Base-by-base conservation (phyloP, 1,140 invertebrate genomes). In the Lasioglossum baleicum region DNA sequence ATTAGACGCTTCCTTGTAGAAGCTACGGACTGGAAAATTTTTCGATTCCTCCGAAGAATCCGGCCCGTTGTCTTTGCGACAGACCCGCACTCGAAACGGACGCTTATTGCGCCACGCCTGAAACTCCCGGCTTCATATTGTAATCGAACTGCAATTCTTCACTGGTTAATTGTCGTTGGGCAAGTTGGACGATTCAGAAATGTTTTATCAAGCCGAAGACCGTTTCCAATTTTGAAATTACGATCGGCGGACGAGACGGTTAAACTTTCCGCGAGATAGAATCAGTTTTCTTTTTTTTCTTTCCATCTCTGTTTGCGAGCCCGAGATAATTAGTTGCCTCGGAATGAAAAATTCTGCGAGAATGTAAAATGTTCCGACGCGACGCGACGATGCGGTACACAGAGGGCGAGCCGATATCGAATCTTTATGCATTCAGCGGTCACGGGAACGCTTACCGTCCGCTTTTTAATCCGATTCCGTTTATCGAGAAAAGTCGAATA, bases 401-500 rank as follows among this genome's bases (percentile, higher is more conserved):
- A 58, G 17, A 8, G 56, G 7, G 20, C 5, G 6, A 56, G 5
- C 51, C 20, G 44, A 48, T 56, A 20, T 56, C n/a, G 26, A 71
- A 71, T 71, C 63, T 53, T 64, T 78, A 48, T 53, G 11, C 67
- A 15, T 44, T 11, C 7, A n/a, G 44, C 56, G 44, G 61, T n/a
- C 35, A 42, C 51, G 65, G 65, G 72, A 82, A 82, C 81, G 71
- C 69, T 63, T 60, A 51, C 72, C 71, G 60, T 85, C 80, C 80
- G 75, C 51, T 85, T 83, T 86, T 85, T 85, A 86, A 86, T 86
- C 84, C 84, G 84, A 86, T 86, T 85, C 80, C 80, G 70, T 85
- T 86, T 85, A 86, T 85, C 83, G 84, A 76, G 68, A 71, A 86
- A 83, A 84, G 75, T 86, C 77, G 80, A 85, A 82, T 80, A 69